phyloP scores from a whole-genome alignment of 2,888 invertebrate species.

The Pterostichus madidus region DNA sequence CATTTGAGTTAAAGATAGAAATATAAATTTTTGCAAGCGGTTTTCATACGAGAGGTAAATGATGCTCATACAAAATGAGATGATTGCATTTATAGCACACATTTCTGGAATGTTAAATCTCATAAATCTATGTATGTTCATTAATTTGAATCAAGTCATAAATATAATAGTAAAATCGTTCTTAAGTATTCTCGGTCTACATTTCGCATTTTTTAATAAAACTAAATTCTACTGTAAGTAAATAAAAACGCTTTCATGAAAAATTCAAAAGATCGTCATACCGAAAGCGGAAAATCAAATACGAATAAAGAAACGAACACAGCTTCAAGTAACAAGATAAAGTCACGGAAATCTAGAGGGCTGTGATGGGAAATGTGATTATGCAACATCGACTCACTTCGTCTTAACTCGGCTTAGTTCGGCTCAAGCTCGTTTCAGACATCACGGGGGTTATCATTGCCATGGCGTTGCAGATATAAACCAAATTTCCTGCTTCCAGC shows the following conservation, averaged over 20 bases:
- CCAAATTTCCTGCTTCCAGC: constrained; percentile 53
- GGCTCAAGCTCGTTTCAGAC: constrained; percentile 1
- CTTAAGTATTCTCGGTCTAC: no score
- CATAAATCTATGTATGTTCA: no score
- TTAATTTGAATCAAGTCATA: no score
- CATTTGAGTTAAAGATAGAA: no score
- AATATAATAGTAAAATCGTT: no score
- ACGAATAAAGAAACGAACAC: not conserved
- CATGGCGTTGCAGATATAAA: constrained; percentile 47
- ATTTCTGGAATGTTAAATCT: no score
- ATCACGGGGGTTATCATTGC: constrained; percentile 16
- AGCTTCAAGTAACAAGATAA: constrained; percentile 43
- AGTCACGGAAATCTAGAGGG: constrained; percentile 39
- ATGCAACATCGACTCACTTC: constrained; percentile 39
- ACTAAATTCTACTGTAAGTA: no score
- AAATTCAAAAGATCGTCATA: not conserved
- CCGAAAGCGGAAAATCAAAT: constrained; percentile 12
- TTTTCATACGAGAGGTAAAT: no score
- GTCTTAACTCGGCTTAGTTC: constrained; percentile 29
- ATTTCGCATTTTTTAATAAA: no score
- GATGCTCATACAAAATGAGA: no score
- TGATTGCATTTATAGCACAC: no score
- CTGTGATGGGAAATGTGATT: constrained; percentile 55
- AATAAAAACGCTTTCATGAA: not conserved
- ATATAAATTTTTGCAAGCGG: no score